These are phyloP conservation scores for Scyliorhinus canicula DNA, from an alignment of 2,797 vertebrate genomes.

Conservation along the genomic window DNA sequence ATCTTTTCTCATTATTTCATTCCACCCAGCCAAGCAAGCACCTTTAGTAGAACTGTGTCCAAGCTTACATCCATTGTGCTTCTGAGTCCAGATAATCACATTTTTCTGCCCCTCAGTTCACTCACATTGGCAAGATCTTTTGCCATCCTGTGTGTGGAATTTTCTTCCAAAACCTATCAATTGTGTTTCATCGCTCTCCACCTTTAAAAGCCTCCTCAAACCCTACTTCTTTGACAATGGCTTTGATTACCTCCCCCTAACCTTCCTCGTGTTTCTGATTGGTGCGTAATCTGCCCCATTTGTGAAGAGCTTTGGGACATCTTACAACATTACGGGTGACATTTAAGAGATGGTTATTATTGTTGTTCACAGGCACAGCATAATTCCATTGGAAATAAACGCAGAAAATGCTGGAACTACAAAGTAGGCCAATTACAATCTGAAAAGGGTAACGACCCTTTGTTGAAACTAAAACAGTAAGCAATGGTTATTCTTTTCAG, in stretches of 20 bases:
- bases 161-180: not conserved
- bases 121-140: not conserved
- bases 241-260: slow-evolving; percentile 29
- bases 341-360: not conserved
- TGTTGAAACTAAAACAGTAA: slow-evolving; percentile 2
- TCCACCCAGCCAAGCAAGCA: not conserved
- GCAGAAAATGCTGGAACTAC: not conserved
- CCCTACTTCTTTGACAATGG: slow-evolving; percentile 19
- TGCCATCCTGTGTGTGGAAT: not conserved
- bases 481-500: not conserved
- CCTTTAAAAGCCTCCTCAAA: not conserved
- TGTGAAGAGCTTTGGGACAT: not conserved
- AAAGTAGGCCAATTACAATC: not conserved
- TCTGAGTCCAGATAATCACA: not conserved
- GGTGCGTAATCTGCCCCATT: slow-evolving; percentile 5
- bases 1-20: not conserved
- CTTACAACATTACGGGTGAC: not conserved
- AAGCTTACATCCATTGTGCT: not conserved
- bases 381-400: not conserved
- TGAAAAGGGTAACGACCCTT: not conserved
- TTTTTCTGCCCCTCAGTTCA: not conserved
- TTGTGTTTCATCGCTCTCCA: not conserved
- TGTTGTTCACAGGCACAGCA: slow-evolving; percentile 20
- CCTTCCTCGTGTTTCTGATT: not conserved
- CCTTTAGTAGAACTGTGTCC: not conserved